These are phyloP conservation scores for Eupeodes luniger DNA, from an alignment of 2,888 invertebrate genomes.

Conservation along the genomic window DNA sequence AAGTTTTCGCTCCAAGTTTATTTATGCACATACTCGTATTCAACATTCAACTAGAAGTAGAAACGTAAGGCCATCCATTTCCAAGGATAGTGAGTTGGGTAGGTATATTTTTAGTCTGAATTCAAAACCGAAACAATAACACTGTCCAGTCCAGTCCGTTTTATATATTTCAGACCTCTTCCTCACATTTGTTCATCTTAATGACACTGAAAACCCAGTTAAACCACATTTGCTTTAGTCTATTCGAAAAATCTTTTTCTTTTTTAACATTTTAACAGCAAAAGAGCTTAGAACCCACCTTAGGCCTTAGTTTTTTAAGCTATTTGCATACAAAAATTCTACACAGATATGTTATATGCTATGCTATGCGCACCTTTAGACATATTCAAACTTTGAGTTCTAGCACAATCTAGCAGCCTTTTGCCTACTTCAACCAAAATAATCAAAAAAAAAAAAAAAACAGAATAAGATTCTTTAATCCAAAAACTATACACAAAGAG, in stretches of 20 bases:
- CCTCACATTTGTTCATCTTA: conserved; percentile 51
- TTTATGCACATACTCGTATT: background rate
- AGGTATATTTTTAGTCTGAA: conserved; percentile 15
- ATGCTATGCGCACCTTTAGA: conserved; percentile 30
- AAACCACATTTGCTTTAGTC: conserved; percentile 53
- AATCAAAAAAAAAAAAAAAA: background rate
- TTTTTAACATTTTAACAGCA: conserved; percentile 15
- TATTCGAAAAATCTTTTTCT: background rate
- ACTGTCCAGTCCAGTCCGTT: conserved; percentile 31
- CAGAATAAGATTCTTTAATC: background rate
- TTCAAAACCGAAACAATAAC: conserved; percentile 54
- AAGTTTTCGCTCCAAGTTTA: background rate
- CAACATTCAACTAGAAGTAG: background rate
- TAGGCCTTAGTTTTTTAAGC: conserved; percentile 3
- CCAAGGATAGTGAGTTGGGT: background rate
- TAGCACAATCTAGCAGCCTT: conserved; percentile 6
- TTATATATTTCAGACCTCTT: conserved; percentile 45
- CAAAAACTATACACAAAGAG: conserved; percentile 15
- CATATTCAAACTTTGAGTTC: conserved; percentile 30
- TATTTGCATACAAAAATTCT: conserved; percentile 47
- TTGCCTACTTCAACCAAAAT: background rate
- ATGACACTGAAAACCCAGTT: conserved; percentile 60
- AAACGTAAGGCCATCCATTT: background rate
- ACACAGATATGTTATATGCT: background rate
- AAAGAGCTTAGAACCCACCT: background rate